Conservation (phyloP, 2,888 invertebrate genomes). For the Himalopsyche anomala region DNA sequence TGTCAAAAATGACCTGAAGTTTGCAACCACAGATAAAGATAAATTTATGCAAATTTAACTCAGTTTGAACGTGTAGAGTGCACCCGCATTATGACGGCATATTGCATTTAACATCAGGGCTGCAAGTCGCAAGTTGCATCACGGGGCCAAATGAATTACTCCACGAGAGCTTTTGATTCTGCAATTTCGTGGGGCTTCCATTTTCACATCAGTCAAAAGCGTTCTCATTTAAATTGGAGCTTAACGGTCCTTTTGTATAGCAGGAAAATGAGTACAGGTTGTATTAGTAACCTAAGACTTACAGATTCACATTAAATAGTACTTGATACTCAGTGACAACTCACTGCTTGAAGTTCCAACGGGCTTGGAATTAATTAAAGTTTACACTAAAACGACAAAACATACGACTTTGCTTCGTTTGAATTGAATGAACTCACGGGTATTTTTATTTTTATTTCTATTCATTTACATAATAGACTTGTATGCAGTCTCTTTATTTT, state of each 20-base stretch:
- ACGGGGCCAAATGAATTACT: conserved; percentile 10
- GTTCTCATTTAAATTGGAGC: conserved; percentile 30
- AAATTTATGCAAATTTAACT: conserved; percentile 36
- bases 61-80: conserved; percentile 18
- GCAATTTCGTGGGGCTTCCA: conserved; percentile 34
- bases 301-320: no score
- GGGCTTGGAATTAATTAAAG: no score
- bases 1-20: not conserved
- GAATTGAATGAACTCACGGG: no score
- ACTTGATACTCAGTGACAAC: no score
- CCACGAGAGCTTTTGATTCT: conserved; percentile 34
- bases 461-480: no score
- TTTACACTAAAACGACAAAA: no score
- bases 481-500: no score
- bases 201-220: conserved; percentile 38
- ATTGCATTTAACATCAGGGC: conserved; percentile 19
- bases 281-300: not conserved
- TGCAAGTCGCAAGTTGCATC: conserved; percentile 35
- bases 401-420: no score
- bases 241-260: conserved; percentile 27
- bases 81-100: conserved; percentile 18
- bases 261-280: not conserved
- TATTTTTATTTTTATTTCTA: no score
- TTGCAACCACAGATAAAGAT: not conserved
- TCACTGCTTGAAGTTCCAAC: no score